Base-by-base conservation (phyloP, 2,888 invertebrate genomes). In the Dicranocentrus wangi region DNA sequence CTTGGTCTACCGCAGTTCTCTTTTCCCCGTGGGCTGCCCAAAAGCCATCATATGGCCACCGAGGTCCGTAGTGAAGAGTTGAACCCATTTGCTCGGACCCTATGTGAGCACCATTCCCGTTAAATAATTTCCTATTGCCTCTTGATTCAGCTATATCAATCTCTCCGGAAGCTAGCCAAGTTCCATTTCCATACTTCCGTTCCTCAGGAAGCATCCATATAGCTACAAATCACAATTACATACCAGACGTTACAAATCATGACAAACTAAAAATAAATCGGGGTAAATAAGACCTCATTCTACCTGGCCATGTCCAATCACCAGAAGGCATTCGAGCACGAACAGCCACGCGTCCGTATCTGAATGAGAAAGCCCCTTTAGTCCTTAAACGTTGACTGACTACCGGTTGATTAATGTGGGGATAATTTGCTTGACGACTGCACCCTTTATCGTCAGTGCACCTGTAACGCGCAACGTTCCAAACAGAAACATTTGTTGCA, bases 31-130 rank as follows among this genome's bases (percentile, higher is more conserved):
- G 91, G 0, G 93, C 91, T 47, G 88, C 88, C 13, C 88, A 88
- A 89, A 90, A 92, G 21, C 89, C 90, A 87, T 92, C 92, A 51
- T 89, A 87, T 0, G 87, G 89, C 47, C 89, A 90, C 87, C 90
- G 90, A 2, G 93, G 93, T 2, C 93, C 93, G 88, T 90, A 94
- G 88, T 93, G 93, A 25, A 94, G 89, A 0, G 93, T 93, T 1
- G 91, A 91, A 3, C 88, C 90, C 23, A 90, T 90, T 87, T 91
- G 90, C 85, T 92, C 91, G 1, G 90, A 89, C 2, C 93, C 93
- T 83, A 93, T 91, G 87, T 92, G 89, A 1, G 88, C 87, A 19
- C 85, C 84, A 58, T 83, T 68, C 10, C 78, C 25, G 21, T 63
- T 25, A 71, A 82, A 88, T 89, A 88, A 84, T 7, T 91, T 88